Base-by-base conservation (phyloP, 1,140 invertebrate species). In the Drosophila serrata region DNA sequence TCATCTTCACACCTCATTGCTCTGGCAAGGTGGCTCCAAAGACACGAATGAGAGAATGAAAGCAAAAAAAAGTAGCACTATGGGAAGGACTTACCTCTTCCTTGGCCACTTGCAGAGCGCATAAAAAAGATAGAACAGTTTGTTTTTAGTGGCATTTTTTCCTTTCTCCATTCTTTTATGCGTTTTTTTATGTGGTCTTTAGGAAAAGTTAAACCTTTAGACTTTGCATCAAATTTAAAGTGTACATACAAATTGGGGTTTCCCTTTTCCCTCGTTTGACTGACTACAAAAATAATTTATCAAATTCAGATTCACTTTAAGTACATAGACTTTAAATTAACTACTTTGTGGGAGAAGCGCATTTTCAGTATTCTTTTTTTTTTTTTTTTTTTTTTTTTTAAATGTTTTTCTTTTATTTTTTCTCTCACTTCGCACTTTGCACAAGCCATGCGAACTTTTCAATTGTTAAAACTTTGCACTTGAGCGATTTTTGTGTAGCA, bases 381-480 rank as follows among this genome's bases (percentile, higher is more conserved):
- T 31, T 46, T 31, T 9, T 39, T 55, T 59, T 37, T 75, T 27
- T 75, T 55, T 59, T 65, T 17, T 22, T 45, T 39, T 22, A 48
- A 48, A 29, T 13, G 31, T 42, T 31, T 46, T 31, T 9, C 33
- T 55, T 59, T 37, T 75, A 33, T 75, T 55, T 59, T 65, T 17
- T 22, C 19, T 65, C 42, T 22, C 19, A 43, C 42, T 60, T 53
- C 37, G 46, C 65, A 79, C 59, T 84, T 72, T 77, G 49, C 69
- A 63, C 69, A 63, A 80, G 51, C 73, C 84, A 84, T 75, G 72
- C 76, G 76, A 88, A 88, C 84, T 88, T 88, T 87, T 82, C 80
- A 88, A 90, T 88, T 88, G 84, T 88, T 88, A 88, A 88, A 88
- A 88, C 84, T 88, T 88, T 90, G 80, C 84, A 88, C 84, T 88